Conservation (phyloP, 2,888 invertebrate species). For the Petrolisthes cinctipes region DNA sequence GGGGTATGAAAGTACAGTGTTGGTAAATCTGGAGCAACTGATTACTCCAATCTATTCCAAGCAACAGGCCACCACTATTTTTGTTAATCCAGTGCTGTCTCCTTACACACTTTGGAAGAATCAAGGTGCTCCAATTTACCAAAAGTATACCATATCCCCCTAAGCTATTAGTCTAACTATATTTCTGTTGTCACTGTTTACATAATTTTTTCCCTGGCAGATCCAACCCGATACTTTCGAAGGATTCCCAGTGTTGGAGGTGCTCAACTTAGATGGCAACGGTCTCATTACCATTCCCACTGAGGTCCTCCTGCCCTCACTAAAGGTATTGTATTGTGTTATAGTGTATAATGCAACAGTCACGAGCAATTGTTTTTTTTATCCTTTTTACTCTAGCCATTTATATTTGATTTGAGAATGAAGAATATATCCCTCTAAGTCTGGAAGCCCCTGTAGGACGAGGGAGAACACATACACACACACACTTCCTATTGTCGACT, state of each 20-base stretch:
- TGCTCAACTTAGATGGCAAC: conserved; percentile 46
- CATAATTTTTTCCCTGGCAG: background rate
- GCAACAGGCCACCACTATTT: too few species aligned
- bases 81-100: too few species aligned
- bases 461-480: background rate
- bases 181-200: background rate
- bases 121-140: background rate
- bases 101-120: too few species aligned
- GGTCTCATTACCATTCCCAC: conserved; percentile 34
- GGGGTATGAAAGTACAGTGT: background rate
- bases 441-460: background rate
- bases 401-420: too few species aligned
- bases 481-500: background rate
- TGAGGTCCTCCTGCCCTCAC: conserved; percentile 38
- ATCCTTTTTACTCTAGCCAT: too few species aligned
- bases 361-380: background rate
- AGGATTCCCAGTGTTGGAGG: conserved; percentile 25
- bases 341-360: background rate
- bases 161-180: background rate
- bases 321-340: conserved; percentile 25
- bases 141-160: background rate
- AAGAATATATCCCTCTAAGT: background rate
- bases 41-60: too few species aligned
- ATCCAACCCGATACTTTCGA: conserved; percentile 30
- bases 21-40: too few species aligned